Evolutionary conservation across 2,113 vertebrate genomes (phyloP).

Genomic region (Gobius niger): DNA sequence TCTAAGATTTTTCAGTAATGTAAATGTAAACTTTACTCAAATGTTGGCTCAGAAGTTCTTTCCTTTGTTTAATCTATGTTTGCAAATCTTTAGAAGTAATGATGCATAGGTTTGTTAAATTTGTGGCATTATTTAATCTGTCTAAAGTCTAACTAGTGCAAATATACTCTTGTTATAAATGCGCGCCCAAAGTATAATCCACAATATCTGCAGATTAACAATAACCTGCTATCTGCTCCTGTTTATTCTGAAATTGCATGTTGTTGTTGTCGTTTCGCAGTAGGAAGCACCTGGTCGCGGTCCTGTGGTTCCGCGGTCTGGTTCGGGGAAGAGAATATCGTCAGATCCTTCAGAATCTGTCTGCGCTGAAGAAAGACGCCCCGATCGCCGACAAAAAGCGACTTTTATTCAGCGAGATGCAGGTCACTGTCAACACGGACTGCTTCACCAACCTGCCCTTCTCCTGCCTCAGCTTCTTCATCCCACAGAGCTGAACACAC

Average conservation of each 20-base stretch:
- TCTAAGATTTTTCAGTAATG: too few species aligned
- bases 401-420: slow-evolving; percentile 67
- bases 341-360: slow-evolving; percentile 57
- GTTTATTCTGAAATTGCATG: not conserved
- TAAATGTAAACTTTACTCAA: too few species aligned
- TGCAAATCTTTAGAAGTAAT: too few species aligned
- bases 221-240: too few species aligned
- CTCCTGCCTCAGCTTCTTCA: slow-evolving; percentile 42
- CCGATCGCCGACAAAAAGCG: not conserved
- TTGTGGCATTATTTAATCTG: too few species aligned
- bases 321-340: slow-evolving; percentile 55
- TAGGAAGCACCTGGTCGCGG: slow-evolving; percentile 67
- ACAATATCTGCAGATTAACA: too few species aligned
- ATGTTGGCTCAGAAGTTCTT: too few species aligned
- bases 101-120: too few species aligned
- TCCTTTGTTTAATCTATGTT: too few species aligned
- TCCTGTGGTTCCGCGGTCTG: slow-evolving; percentile 73
- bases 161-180: too few species aligned
- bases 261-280: slow-evolving; percentile 42
- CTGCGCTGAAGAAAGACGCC: slow-evolving; percentile 35
- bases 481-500: slow-evolving; percentile 15
- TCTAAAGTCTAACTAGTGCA: too few species aligned
- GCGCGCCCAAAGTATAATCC: too few species aligned
- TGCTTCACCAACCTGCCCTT: slow-evolving; percentile 53
- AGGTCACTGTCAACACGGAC: slow-evolving; percentile 42